Conservation (phyloP, 2,113 vertebrate species). For the Syngnathus floridae region DNA sequence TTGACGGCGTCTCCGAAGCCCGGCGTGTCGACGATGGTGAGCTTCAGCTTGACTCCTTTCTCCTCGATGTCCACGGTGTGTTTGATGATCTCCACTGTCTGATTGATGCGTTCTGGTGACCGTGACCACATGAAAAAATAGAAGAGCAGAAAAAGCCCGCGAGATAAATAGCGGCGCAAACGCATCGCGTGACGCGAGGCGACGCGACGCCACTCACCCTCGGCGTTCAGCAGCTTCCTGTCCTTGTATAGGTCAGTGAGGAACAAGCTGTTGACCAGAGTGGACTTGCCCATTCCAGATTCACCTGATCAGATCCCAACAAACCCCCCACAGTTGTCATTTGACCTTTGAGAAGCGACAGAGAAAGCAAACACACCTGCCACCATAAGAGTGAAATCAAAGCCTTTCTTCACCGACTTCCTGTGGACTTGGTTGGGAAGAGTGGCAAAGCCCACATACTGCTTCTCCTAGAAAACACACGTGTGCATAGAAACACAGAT, state of each 20-base stretch:
- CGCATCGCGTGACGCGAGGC: no score
- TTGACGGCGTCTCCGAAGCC: conserved; percentile 97
- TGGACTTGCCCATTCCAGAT: conserved; percentile 96
- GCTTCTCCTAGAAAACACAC: conserved; percentile 81
- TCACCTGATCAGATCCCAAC: conserved; percentile 75
- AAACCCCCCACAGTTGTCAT: no score
- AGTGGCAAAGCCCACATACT: conserved; percentile 97
- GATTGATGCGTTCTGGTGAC: conserved; percentile 85
- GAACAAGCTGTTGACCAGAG: conserved; percentile 95
- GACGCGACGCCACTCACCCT: conserved; percentile 73
- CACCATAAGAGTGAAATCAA: conserved; percentile 98
- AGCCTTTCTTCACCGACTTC: conserved; percentile 98
- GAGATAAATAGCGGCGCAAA: not conserved
- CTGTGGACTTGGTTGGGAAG: conserved; percentile 97
- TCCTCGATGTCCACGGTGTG: conserved; percentile 98
- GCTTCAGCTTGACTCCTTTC: conserved; percentile 95
- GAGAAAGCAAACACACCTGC: conserved; percentile 73
- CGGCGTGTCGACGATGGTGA: conserved; percentile 96
- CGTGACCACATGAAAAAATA: not conserved
- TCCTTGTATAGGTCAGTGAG: conserved; percentile 98
- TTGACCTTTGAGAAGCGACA: not conserved
- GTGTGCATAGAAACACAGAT: not conserved
- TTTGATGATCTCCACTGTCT: conserved; percentile 96
- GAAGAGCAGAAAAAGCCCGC: not conserved
- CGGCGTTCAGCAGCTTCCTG: conserved; percentile 92